Conservation (phyloP, 2,113 vertebrate species). For the Lophura nycthemera region DNA sequence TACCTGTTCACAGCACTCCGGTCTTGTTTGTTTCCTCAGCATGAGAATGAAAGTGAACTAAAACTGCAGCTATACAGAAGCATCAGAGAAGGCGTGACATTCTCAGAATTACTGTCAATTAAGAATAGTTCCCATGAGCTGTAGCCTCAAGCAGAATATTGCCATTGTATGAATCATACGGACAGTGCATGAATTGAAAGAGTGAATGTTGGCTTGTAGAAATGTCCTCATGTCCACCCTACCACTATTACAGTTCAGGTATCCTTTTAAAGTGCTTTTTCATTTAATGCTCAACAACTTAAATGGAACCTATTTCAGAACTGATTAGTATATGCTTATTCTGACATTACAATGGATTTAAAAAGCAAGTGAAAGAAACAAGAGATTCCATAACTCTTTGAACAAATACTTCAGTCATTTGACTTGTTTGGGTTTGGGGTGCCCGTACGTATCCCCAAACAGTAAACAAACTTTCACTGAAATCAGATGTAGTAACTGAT, state of each 20-base stretch:
- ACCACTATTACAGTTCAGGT: not conserved
- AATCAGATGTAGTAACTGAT: slow-evolving; percentile 61
- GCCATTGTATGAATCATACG: not conserved
- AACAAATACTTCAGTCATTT: slow-evolving; percentile 47
- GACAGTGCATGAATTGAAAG: not conserved
- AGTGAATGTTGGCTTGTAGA: not conserved
- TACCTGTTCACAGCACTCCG: not conserved
- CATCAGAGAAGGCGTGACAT: not conserved
- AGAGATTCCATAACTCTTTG: slow-evolving; percentile 10
- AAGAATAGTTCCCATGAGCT: not conserved
- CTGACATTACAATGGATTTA: not conserved
- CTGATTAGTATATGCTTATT: not conserved
- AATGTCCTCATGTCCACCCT: not conserved
- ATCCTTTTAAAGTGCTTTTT: not conserved
- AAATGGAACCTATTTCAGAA: not conserved
- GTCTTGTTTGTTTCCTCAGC: not conserved
- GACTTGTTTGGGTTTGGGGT: slow-evolving; percentile 63
- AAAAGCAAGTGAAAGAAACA: not conserved
- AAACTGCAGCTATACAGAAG: not conserved
- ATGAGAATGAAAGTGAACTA: not conserved
- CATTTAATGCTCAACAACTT: not conserved
- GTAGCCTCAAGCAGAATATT: not conserved
- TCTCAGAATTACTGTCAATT: not conserved
- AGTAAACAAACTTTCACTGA: slow-evolving; percentile 54
- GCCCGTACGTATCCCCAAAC: slow-evolving; percentile 4